Base-by-base conservation (phyloP, 2,113 vertebrate species). In the Notothenia rossii region DNA sequence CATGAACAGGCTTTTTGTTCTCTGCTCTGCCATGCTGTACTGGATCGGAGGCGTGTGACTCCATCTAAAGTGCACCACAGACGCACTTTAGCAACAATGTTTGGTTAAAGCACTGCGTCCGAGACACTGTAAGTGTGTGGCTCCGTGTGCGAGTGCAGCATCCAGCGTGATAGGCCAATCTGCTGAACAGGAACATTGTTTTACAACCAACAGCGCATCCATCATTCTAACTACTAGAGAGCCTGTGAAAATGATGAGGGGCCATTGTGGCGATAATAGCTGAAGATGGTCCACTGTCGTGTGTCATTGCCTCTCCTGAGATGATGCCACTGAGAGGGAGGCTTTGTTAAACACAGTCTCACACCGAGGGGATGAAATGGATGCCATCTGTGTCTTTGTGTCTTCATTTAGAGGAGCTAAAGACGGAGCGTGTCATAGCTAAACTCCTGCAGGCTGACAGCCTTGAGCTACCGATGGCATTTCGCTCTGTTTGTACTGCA, bases 121-220 rank as follows among this genome's bases (percentile, higher is more conserved):
- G 17, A 72, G 75, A 40, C 50, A 1, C 79, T 14, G 15, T 49
- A 13, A 60, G 79, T 43, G 81, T 55, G 70, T 49, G 69, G 61
- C 53, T 36, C 54, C 33, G 14, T 5, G 53, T 8, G 36, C 10
- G 10, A 61, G 46, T 56, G 33, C 71, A 54, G 55, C 58, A 71
- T 53, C 43, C 64, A 13, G 75, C 7, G 9, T 55, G 60, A 55
- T 75, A 69, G 46, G 72, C 76, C 49, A 55, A 80, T 84, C 74
- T 67, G 60, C 76, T 90, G 80, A 93, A 88, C 86, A 53, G 78
- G 51, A 79, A 86, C 93, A 87, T 91, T 88, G 90, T 92, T 85
- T 79, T 82, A 77, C 88, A 83, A 40, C 88, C 88, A 75, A 61
- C 71, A 65, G 77, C 40, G 10, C 91, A 89, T 93, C 91, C 82